phyloP scores from a whole-genome alignment of 2,113 vertebrate species.

The Gallinago media region DNA sequence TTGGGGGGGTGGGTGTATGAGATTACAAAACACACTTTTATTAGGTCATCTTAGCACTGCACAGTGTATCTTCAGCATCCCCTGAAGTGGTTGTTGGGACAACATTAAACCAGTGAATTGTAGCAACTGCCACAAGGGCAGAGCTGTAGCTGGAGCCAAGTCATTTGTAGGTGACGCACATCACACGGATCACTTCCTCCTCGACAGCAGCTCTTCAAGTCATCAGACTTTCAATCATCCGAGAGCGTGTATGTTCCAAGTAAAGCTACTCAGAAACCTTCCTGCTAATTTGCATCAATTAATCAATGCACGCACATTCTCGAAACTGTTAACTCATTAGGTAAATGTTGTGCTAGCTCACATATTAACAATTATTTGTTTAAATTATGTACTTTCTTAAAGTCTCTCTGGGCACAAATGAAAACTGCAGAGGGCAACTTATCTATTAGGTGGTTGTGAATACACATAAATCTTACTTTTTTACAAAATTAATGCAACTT shows the following conservation, averaged over 20 bases:
- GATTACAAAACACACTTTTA: constrained; percentile 53
- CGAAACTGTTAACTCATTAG: not conserved
- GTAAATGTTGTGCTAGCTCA: not conserved
- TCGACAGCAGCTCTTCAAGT: constrained; percentile 14
- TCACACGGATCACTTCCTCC: constrained; percentile 55
- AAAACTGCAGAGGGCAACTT: not conserved
- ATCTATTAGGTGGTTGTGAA: not conserved
- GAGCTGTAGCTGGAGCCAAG: constrained; percentile 40
- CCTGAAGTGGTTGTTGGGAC: constrained; percentile 20
- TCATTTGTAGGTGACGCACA: constrained; percentile 37
- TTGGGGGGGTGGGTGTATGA: not conserved
- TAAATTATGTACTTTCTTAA: not conserved
- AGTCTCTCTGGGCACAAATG: not conserved
- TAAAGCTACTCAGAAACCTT: not conserved
- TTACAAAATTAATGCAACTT: not conserved
- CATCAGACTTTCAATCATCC: not conserved
- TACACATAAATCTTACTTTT: not conserved
- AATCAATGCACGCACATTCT: not conserved
- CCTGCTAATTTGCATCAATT: not conserved
- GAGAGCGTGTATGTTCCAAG: not conserved
- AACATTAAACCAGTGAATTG: constrained; percentile 65
- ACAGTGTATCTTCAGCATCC: constrained; percentile 6
- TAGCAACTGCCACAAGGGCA: constrained; percentile 22
- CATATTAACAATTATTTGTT: not conserved
- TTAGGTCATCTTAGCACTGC: constrained; percentile 38